A percentile compares a stretch with the other conserved stretches of the same genome.
Conservation (phyloP, 1,140 invertebrate genomes). For the Pseudomyrmex pallidus region DNA sequence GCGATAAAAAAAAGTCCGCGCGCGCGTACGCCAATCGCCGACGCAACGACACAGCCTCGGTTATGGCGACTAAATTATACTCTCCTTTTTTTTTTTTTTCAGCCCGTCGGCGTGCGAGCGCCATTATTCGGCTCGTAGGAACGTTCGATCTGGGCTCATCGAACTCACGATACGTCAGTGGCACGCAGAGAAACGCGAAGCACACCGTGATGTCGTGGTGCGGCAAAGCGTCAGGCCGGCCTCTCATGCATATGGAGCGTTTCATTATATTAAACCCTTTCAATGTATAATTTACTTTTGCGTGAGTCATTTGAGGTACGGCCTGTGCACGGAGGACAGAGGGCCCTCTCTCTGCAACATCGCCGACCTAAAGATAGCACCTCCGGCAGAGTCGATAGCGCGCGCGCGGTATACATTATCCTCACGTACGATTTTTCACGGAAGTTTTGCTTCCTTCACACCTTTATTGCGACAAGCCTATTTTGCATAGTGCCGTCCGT, state of each 20-base stretch:
- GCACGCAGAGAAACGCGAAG: slow-evolving; percentile 80
- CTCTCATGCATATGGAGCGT: slow-evolving; percentile 88
- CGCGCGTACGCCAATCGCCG: slow-evolving; percentile 64
- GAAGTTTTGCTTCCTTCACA: slow-evolving; percentile 81
- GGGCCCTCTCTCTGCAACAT: slow-evolving; percentile 67
- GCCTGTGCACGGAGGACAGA: slow-evolving; percentile 66
- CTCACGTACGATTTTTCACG: slow-evolving; percentile 81
- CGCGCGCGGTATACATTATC: slow-evolving; percentile 79
- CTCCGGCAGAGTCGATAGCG: slow-evolving; percentile 64
- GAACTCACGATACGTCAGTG: slow-evolving; percentile 80
- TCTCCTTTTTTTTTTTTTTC: slow-evolving; percentile 36
- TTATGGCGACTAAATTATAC: slow-evolving; percentile 71
- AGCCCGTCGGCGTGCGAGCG: slow-evolving; percentile 64
- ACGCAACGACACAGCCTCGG: slow-evolving; percentile 67
- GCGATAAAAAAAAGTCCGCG: slow-evolving; percentile 63
- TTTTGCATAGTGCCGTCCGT: slow-evolving; percentile 67
- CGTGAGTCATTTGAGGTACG: slow-evolving; percentile 87
- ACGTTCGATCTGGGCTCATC: slow-evolving; percentile 75
- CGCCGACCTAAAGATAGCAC: slow-evolving; percentile 76
- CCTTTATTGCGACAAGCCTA: slow-evolving; percentile 80
- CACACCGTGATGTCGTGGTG: slow-evolving; percentile 74
- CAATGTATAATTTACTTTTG: slow-evolving; percentile 90
- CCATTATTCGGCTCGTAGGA: slow-evolving; percentile 71
- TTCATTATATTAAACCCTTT: slow-evolving; percentile 89
- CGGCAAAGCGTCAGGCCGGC: slow-evolving; percentile 81